Base-by-base conservation (phyloP, 2,113 vertebrate species). In the Ginglymostoma cirratum region DNA sequence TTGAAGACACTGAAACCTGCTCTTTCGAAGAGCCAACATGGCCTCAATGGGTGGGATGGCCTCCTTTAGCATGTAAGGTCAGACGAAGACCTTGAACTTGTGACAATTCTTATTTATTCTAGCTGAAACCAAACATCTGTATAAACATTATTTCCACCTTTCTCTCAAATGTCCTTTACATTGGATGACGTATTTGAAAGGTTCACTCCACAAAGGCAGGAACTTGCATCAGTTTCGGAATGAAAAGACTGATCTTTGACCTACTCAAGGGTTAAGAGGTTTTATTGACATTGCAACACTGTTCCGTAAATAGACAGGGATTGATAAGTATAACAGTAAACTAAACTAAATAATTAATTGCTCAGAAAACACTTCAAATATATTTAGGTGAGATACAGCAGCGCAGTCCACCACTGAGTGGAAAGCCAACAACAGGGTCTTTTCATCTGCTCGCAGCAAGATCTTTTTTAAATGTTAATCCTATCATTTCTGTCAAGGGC, bases 391-490 rank as follows among this genome's bases (percentile, higher is more conserved):
- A 95, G 69, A 95, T 52, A 93, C 19, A 93, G 69, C n/a, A 27
- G 15, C 45, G 24, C 45, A 52, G 34, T 76, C 45, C 27, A 76
- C 76, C 8, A 30, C 0, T 19, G 27, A 94, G 65, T 95, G 23
- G 42, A 45, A 95, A 45, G 94, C 45, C 45, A 8, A 52, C 94
- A 15, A 1, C 14, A 72, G 10, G 5, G 42, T 24, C 45, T 30
- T 48, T 95, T 95, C 42, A 95, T 72, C 45, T 48, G 61, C 65
- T 70, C 1, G 14, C 42, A 72, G 45, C 24, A 52, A 52, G 52
- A 24, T 95, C 67, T 42, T 95, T n/a, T 72, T 95, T 30, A 52
- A 95, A 95, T 95, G 67, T 15, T 70, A 94, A 94, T 95, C 42
- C 34, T 45, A 72, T 95, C 27, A 14, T 30, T 70, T 72, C 48